Evolutionary conservation across 2,888 invertebrate genomes (phyloP).

Genomic region (Amphipoea lucens): DNA sequence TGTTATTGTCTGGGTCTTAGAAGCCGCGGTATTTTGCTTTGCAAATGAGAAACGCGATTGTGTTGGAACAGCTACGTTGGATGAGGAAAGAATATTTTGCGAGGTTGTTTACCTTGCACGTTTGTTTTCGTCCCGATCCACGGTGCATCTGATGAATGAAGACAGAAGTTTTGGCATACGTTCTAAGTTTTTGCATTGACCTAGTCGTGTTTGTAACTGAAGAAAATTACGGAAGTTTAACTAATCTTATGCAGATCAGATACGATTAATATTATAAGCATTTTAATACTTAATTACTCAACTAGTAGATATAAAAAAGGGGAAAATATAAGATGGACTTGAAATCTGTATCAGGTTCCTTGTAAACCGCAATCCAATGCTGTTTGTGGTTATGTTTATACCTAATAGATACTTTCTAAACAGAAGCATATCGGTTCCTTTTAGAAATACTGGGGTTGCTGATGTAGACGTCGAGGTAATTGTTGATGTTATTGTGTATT

Average conservation of each 20-base stretch:
- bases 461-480: background rate
- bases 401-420: slow-evolving; percentile 11
- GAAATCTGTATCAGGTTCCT: background rate
- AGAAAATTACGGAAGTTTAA: slow-evolving; percentile 1
- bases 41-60: slow-evolving; percentile 59
- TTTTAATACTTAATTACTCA: background rate
- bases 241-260: slow-evolving; percentile 4
- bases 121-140: slow-evolving; percentile 43
- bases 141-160: slow-evolving; percentile 15
- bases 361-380: background rate
- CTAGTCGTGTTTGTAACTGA: background rate
- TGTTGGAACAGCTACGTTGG: slow-evolving; percentile 55
- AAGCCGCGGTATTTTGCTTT: slow-evolving; percentile 56
- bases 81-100: slow-evolving; percentile 49
- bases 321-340: slow-evolving; percentile 2
- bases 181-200: slow-evolving; percentile 13
- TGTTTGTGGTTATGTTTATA: background rate
- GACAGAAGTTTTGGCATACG: background rate
- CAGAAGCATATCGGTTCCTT: background rate
- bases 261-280: background rate
- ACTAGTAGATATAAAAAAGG: background rate
- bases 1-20: slow-evolving; percentile 63
- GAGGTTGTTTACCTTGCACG: slow-evolving; percentile 60
- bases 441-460: background rate
- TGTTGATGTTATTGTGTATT: background rate